phyloP scores from a whole-genome alignment of 2,888 invertebrate species.

The Pomacea canaliculata region DNA sequence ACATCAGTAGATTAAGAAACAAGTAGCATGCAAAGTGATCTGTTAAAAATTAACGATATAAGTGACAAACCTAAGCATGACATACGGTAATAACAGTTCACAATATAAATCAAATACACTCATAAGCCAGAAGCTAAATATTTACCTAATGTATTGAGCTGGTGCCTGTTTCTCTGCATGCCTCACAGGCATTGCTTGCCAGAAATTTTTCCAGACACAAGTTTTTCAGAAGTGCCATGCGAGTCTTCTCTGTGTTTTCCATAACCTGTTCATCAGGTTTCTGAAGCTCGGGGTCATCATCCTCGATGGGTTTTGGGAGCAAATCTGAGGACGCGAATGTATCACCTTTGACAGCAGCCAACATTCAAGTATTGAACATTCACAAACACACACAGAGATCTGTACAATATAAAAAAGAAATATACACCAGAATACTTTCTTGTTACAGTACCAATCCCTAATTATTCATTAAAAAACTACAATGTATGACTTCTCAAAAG shows the following conservation, averaged over 20 bases:
- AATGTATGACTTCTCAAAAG: no score
- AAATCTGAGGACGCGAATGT: slow-evolving; percentile 94
- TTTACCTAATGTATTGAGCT: slow-evolving; percentile 89
- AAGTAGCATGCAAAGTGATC: no score
- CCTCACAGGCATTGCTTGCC: slow-evolving; percentile 96
- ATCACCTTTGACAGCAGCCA: slow-evolving; percentile 75
- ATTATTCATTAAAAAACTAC: no score
- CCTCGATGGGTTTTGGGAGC: slow-evolving; percentile 90
- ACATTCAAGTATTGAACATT: not conserved
- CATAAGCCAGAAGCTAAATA: not conserved
- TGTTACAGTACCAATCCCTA: no score
- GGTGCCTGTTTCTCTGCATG: slow-evolving; percentile 93
- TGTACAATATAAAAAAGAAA: no score
- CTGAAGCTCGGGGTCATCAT: slow-evolving; percentile 90
- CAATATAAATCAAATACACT: not conserved
- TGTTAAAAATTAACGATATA: no score
- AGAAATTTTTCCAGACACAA: slow-evolving; percentile 84
- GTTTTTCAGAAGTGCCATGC: slow-evolving; percentile 87
- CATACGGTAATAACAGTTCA: not conserved
- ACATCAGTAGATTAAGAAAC: no score
- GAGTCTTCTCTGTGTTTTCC: slow-evolving; percentile 89
- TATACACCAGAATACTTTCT: no score
- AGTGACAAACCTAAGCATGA: no score
- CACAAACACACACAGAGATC: no score
- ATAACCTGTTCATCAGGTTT: slow-evolving; percentile 86